Base-by-base conservation (phyloP, 2,888 invertebrate genomes). In the Tholera decimalis region DNA sequence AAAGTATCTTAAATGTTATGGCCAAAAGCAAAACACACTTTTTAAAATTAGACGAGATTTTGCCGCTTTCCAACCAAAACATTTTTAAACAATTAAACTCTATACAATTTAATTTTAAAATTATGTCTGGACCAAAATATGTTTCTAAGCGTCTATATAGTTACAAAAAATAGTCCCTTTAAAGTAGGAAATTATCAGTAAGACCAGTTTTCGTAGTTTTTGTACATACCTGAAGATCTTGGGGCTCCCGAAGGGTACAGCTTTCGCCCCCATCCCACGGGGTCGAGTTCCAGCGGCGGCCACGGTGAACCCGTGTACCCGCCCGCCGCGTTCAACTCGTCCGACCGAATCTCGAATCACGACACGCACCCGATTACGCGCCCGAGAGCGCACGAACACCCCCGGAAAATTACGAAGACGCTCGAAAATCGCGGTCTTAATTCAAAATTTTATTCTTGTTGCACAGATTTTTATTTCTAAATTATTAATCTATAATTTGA, bases 231-330 rank as follows among this genome's bases (percentile, higher is more conserved):
- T 88, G 97, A 96, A 80, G 96, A 96, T 82, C 97, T 93, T 79
- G 97, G 97, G 82, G 97, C 97, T 82, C 97, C 96, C 84, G 97
- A 96, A 85, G 97, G 97, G 91, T 98, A 98, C 84, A 98, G 96
- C 92, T 98, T 98, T 85, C 98, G 97, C 78, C 98, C 97, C 98
- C 98, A 98, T 93, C 96, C 96, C 92, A 97, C 97, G 90, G 97
- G 97, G 95, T 97, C 97, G 93, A 97, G 96, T 89, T 97, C 97
- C 77, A 97, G 95, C 89, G 97, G 97, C 90, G 97, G 97, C 97
- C 97, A 97, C 94, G 97, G 97, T 93, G 97, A 97, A 93, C 97
- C 97, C 96, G 97, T 96, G 96, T 97, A 97, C 90, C 97, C 97
- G 95, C 97, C 97, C 96, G 96, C 96, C 92, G 96, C 96, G 95